Evolutionary conservation across 2,797 vertebrate genomes (phyloP).

Genomic region (Cichlasoma orientale): DNA sequence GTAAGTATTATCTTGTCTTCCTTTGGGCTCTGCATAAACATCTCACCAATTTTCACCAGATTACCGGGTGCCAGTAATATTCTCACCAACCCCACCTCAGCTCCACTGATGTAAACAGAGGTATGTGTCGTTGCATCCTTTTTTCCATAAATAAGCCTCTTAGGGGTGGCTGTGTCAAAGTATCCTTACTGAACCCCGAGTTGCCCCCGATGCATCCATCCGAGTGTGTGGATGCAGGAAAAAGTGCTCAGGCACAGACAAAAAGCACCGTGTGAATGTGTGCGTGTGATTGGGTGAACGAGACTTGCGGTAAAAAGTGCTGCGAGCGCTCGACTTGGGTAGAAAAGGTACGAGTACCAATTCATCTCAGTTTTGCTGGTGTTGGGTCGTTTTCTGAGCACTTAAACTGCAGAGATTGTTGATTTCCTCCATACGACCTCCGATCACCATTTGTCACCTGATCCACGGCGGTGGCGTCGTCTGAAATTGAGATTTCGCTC

Average conservation of each 20-base stretch:
- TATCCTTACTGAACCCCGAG: background rate
- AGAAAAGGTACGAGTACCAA: background rate
- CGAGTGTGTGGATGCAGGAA: too few species aligned
- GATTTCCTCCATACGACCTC: background rate
- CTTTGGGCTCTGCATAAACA: background rate
- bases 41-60: background rate
- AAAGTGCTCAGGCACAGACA: too few species aligned
- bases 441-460: background rate
- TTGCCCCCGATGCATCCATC: too few species aligned
- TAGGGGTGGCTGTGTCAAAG: background rate
- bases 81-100: background rate
- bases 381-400: background rate
- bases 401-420: background rate
- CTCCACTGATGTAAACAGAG: background rate
- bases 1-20: background rate
- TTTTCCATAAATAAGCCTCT: background rate
- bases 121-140: background rate
- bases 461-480: too few species aligned
- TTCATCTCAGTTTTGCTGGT: background rate
- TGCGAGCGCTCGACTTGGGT: background rate
- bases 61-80: background rate
- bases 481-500: too few species aligned
- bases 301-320: background rate
- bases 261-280: too few species aligned
- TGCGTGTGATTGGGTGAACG: background rate